Conservation (phyloP, 2,888 invertebrate genomes). For the Psylliodes chrysocephalus region DNA sequence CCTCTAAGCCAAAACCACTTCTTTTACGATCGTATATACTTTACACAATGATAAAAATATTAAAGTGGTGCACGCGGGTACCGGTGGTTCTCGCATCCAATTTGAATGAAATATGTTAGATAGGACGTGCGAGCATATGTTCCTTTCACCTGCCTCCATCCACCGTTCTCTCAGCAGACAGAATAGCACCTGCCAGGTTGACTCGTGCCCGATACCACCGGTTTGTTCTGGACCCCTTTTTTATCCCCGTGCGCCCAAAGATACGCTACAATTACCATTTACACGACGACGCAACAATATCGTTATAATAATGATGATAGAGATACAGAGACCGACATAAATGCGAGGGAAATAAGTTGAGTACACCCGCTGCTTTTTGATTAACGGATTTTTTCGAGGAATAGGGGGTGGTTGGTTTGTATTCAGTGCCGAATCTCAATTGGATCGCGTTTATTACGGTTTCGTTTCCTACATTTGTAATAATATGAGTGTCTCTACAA, state of each 20-base stretch:
- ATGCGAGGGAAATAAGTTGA: not conserved
- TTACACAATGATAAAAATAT: conserved; percentile 36
- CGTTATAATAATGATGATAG: conserved; percentile 28
- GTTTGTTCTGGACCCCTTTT: conserved; percentile 35
- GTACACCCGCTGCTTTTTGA: conserved; percentile 2
- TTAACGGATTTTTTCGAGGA: not conserved
- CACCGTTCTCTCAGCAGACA: conserved; percentile 50
- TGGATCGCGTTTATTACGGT: no score
- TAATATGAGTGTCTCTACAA: no score
- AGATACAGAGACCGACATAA: not conserved
- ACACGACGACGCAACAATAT: conserved; percentile 35
- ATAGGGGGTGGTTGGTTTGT: not conserved
- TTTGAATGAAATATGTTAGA: conserved; percentile 55
- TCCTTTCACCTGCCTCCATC: conserved; percentile 28
- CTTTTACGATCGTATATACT: no score
- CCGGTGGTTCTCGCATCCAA: conserved; percentile 56
- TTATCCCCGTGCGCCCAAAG: conserved; percentile 22
- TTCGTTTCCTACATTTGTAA: no score
- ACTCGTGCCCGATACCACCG: conserved; percentile 28
- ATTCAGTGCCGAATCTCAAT: no score
- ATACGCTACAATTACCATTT: conserved; percentile 43
- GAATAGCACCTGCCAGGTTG: conserved; percentile 37
- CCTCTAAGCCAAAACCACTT: no score
- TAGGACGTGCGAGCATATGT: conserved; percentile 60
- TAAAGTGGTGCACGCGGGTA: conserved; percentile 53